These are phyloP conservation scores for Tamandua tetradactyla DNA, from an alignment of 2,797 vertebrate species.

Conservation along the genomic window DNA sequence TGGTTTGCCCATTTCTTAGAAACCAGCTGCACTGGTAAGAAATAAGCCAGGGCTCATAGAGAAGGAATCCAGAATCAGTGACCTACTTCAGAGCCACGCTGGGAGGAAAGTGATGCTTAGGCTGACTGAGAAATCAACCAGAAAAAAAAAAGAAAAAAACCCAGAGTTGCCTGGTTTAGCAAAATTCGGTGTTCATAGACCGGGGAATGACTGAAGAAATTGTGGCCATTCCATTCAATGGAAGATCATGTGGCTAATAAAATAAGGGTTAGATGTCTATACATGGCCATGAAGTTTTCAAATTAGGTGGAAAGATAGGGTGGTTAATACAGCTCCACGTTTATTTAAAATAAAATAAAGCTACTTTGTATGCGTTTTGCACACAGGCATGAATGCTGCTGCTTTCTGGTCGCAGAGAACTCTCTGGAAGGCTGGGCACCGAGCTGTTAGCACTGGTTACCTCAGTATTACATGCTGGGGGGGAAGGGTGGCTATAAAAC, in stretches of 20 bases:
- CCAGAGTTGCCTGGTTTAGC: neutral
- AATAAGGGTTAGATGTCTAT: neutral
- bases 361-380: neutral
- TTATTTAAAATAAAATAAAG: neutral
- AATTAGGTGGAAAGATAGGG: neutral
- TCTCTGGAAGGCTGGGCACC: accelerated
- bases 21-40: neutral
- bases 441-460: neutral
- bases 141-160: too few relatives aligned
- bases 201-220: neutral
- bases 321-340: neutral
- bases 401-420: neutral
- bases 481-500: neutral
- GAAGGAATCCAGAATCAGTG: neutral
- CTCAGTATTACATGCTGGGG: neutral
- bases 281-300: neutral
- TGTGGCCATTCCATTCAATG: neutral
- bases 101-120: neutral
- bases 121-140: neutral
- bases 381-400: neutral
- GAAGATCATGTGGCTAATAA: neutral
- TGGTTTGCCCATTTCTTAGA: neutral
- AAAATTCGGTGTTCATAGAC: neutral
- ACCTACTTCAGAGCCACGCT: neutral
- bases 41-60: neutral